A percentile compares a stretch with the other conserved stretches of the same genome.
phyloP scores from a whole-genome alignment of 2,888 invertebrate genomes.

The Asteroscopus sphinx region DNA sequence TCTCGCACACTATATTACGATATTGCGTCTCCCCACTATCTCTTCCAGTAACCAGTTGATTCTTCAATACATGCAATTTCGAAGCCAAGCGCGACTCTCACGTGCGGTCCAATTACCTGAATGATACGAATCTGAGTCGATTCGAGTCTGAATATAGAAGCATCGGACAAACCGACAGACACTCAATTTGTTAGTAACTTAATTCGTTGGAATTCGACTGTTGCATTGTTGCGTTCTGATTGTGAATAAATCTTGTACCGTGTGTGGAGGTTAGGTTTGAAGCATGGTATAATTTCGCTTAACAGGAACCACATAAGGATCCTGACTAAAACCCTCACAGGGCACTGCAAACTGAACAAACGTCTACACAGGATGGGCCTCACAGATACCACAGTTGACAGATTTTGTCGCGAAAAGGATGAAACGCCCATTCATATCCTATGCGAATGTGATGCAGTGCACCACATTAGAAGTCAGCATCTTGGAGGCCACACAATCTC shows the following conservation, averaged over 20 bases:
- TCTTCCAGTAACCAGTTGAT: constrained; percentile 36
- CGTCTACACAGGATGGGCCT: no score
- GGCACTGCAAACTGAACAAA: no score
- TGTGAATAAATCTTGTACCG: constrained; percentile 7
- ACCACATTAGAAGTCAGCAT: no score
- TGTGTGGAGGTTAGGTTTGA: no score
- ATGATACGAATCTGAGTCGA: constrained; percentile 38
- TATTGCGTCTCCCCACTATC: constrained; percentile 31
- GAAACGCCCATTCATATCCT: no score
- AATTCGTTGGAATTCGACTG: constrained; percentile 37
- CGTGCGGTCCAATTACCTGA: constrained; percentile 43
- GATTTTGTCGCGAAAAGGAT: no score
- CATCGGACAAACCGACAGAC: constrained; percentile 27
- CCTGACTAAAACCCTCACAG: no score
- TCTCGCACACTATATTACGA: constrained; percentile 22
- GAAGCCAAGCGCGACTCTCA: constrained; percentile 33
- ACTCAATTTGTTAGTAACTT: constrained; percentile 53
- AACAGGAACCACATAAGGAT: no score
- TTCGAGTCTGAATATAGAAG: constrained; percentile 26
- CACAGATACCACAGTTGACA: no score
- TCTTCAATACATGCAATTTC: constrained; percentile 38
- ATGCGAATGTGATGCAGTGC: no score
- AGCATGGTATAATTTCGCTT: no score
- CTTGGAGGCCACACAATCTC: no score
- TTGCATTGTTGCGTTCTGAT: constrained; percentile 18